A percentile compares a stretch with the other conserved stretches of the same genome.
Conservation (phyloP, 2,113 vertebrate species). For the Capreolus pygargus region DNA sequence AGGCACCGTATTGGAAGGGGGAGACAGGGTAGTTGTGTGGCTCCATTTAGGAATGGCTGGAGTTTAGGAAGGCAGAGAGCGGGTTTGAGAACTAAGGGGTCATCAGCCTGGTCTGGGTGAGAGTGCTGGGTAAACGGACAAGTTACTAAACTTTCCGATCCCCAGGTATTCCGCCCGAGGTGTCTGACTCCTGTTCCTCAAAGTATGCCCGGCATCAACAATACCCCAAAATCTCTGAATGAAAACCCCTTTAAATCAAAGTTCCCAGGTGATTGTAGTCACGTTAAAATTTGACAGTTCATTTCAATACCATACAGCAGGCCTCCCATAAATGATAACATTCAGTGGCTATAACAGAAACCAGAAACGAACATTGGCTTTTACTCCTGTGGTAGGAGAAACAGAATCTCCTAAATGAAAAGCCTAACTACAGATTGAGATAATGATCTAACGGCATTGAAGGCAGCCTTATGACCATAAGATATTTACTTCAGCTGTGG, state of each 20-base stretch:
- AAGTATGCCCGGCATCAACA: rapidly evolving
- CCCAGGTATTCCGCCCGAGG: background rate
- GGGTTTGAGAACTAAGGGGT: background rate
- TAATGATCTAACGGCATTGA: rapidly evolving
- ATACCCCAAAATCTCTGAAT: background rate
- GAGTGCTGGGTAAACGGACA: background rate
- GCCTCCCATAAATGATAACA: background rate
- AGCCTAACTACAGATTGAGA: background rate
- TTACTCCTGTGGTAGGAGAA: background rate
- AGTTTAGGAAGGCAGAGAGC: background rate
- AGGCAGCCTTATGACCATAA: background rate
- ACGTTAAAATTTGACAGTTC: background rate
- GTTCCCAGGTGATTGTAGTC: background rate
- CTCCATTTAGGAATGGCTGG: background rate
- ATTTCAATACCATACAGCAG: rapidly evolving
- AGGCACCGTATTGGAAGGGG: background rate
- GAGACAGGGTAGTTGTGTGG: background rate
- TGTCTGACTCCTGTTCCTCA: background rate
- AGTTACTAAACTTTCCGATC: background rate
- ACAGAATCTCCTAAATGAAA: background rate
- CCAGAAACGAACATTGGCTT: rapidly evolving
- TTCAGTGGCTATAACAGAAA: background rate
- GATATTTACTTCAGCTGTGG: background rate
- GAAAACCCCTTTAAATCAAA: background rate
- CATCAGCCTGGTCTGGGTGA: background rate